A percentile compares a stretch with the other conserved stretches of the same genome.
Evolutionary conservation across 2,797 vertebrate species (phyloP).

Genomic region (Mus caroli): DNA sequence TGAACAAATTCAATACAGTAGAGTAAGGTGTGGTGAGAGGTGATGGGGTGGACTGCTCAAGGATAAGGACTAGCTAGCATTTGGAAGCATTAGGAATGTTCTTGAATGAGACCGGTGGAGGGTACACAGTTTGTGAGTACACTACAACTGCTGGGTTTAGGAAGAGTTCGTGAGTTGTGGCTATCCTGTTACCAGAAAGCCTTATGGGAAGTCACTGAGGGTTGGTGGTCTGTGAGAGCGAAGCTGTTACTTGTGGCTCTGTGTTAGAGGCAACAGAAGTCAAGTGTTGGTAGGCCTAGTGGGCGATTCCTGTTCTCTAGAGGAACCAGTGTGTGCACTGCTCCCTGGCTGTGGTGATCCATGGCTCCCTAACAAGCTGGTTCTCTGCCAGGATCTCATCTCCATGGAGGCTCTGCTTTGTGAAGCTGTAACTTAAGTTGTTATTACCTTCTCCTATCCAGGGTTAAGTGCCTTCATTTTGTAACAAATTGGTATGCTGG

Average conservation of each 20-base stretch:
- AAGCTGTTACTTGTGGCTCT: not conserved
- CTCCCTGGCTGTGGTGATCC: not conserved
- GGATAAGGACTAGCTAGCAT: not conserved
- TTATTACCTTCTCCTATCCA: not conserved
- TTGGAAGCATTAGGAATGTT: not conserved
- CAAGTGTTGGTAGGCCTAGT: not conserved
- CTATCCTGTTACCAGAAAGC: constrained; percentile 22
- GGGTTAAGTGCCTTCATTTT: constrained; percentile 17
- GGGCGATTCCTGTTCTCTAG: not conserved
- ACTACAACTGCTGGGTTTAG: not conserved
- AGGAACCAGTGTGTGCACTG: not conserved
- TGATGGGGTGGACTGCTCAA: not conserved
- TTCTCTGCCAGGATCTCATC: not conserved
- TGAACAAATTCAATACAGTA: not conserved
- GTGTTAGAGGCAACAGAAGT: not conserved
- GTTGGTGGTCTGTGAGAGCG: not conserved
- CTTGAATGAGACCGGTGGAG: not conserved
- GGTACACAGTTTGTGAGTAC: not conserved
- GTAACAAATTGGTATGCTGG: not conserved
- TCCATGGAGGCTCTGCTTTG: constrained; percentile 15
- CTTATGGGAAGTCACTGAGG: not conserved
- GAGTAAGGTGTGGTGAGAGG: not conserved
- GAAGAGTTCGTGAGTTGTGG: not conserved
- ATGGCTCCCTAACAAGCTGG: not conserved
- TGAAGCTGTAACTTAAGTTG: not conserved